Percentiles rank a stretch among this genome's conserved stretches.
Evolutionary conservation across 2,113 vertebrate genomes (phyloP).

Genomic region (Engraulis encrasicolus): DNA sequence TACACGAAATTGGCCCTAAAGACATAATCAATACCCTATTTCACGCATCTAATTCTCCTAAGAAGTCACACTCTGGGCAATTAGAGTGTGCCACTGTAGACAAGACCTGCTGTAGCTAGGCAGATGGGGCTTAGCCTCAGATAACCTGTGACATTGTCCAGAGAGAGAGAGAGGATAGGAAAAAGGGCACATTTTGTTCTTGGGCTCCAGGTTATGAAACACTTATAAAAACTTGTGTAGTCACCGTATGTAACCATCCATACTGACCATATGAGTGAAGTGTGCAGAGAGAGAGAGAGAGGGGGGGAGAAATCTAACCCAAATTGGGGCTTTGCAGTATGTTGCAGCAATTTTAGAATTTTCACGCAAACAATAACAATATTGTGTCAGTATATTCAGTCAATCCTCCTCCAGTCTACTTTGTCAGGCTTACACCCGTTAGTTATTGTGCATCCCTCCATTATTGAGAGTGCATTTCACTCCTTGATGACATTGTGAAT

Average conservation of each 20-base stretch:
- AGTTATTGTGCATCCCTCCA: not conserved
- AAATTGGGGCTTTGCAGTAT: too few species aligned
- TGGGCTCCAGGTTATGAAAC: not conserved
- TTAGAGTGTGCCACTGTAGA: not conserved
- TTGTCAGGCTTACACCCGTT: not conserved
- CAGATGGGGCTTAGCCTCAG: not conserved
- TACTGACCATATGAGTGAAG: too few species aligned
- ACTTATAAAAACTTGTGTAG: not conserved
- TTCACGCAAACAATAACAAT: too few species aligned
- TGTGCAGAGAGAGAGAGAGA: too few species aligned
- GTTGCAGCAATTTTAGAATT: too few species aligned
- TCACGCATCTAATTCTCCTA: constrained; percentile 18
- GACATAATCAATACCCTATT: constrained; percentile 20
- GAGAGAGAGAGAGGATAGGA: not conserved
- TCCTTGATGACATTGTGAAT: not conserved
- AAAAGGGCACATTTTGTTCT: too few species aligned
- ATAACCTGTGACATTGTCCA: constrained; percentile 3
- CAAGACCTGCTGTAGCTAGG: not conserved
- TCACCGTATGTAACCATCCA: too few species aligned
- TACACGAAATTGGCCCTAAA: constrained; percentile 4
- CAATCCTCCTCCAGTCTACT: not conserved
- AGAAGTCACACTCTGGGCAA: constrained; percentile 10
- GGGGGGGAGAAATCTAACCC: too few species aligned
- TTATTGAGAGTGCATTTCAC: not conserved
- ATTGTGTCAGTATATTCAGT: too few species aligned